These are phyloP conservation scores for Drosophila diplacantha DNA, from an alignment of 2,888 invertebrate genomes.

Conservation along the genomic window DNA sequence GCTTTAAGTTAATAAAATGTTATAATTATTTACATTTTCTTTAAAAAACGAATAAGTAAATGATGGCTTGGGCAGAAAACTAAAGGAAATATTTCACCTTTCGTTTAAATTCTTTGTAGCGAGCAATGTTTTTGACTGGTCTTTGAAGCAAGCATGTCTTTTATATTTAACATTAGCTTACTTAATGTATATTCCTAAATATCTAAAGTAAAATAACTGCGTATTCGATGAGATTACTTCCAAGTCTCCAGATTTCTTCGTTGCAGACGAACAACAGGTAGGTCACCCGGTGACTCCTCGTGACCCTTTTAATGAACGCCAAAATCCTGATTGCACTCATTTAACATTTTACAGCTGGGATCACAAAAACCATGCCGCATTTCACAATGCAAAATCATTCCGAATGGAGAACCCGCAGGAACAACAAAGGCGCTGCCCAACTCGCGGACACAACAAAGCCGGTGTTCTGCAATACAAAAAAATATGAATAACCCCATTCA, in stretches of 20 bases:
- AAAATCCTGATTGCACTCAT: conserved; percentile 50
- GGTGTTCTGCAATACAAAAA: conserved; percentile 35
- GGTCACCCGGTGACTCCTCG: not conserved
- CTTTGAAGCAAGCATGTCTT: not conserved
- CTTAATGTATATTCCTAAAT: not conserved
- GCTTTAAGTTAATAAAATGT: too few relatives aligned
- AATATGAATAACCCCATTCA: conserved; percentile 72
- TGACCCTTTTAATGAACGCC: conserved; percentile 19
- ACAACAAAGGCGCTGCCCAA: conserved; percentile 20
- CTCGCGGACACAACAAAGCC: conserved; percentile 34
- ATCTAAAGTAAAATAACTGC: too few relatives aligned
- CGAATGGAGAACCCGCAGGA: conserved; percentile 13
- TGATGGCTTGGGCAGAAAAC: not conserved
- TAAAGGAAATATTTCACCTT: not conserved
- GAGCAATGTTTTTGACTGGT: not conserved
- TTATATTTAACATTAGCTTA: not conserved
- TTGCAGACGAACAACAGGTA: conserved; percentile 2
- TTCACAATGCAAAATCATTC: conserved; percentile 26
- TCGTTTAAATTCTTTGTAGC: too few relatives aligned
- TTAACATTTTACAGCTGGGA: conserved; percentile 53
- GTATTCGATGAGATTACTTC: not conserved
- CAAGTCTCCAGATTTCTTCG: not conserved
- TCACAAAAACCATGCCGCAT: conserved; percentile 29
- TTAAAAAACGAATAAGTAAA: not conserved
- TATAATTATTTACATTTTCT: not conserved